Base-by-base conservation (phyloP, 2,888 invertebrate species). In the Xestia xanthographa region DNA sequence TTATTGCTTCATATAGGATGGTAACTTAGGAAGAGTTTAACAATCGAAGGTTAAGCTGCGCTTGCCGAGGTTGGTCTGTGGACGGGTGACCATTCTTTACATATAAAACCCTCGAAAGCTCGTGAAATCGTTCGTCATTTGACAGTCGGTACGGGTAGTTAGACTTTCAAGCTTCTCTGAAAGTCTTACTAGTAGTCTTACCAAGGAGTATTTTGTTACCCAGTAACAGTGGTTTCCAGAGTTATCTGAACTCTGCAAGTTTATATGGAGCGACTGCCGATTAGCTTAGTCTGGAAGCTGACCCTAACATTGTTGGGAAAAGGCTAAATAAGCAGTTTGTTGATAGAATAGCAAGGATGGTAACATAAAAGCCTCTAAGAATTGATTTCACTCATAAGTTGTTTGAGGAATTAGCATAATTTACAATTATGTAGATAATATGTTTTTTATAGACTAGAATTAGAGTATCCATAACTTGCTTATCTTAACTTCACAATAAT, bases 401-500 rank as follows among this genome's bases (percentile, higher is more conserved):
- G 12, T 58, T 77, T 50, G n/a, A 29, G 8, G 29, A 29, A 66
- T 77, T 48, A 6, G 67, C 41, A 38, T 68, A 43, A 60, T 66
- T 58, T 58, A 34, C 3, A 34, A 34, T 34, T 2, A 38, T n/a
- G 9, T 34, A 6, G 0, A 34, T 34, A 34, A 34, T 34, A n/a
- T 34, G 17, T 75, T 48, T 58, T 58, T 41, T 29, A 56, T 20
- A 29, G 56, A 41, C 45, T 41, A 48, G 20, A 58, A 66, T n/a
- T 20, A 48, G 66, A 29, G 45, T 41, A 38, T 9, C 3, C 48
- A 48, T 8, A 41, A 60, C 20, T 48, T 2, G 9, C 14, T 6
- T 50, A 34, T 50, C 17, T 38, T 43, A 63, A 26, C 11, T 48
- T 9, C 17, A 75, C 22, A 69, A 34, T 60, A 69, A 34, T 60